These are phyloP conservation scores for Rhopalosiphum padi DNA, from an alignment of 1,140 invertebrate genomes.

Conservation along the genomic window DNA sequence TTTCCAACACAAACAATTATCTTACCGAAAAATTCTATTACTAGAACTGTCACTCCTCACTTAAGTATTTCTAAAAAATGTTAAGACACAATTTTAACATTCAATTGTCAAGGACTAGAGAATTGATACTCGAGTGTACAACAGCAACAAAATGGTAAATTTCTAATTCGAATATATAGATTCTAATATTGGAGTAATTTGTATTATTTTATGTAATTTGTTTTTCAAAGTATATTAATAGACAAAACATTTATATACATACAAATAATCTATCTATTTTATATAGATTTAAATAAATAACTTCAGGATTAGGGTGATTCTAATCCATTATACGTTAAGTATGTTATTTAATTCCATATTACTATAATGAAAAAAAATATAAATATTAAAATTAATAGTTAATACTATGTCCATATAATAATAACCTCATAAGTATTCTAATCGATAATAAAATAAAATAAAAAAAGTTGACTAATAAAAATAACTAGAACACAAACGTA, in stretches of 20 bases:
- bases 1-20: neutral
- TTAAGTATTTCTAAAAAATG: no score
- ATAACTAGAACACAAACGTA: neutral
- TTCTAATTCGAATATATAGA: no score
- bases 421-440: neutral
- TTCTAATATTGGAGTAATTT: no score
- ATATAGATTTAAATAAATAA: neutral
- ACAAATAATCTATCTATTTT: neutral
- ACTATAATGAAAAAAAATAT: neutral
- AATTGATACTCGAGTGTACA: no score
- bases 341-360: neutral
- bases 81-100: no score
- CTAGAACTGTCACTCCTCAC: no score
- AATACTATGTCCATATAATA: neutral
- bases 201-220: neutral
- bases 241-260: neutral
- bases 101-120: no score
- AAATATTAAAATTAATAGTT: neutral
- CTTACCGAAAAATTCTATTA: no score
- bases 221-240: neutral
- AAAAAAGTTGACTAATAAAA: neutral
- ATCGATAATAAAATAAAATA: neutral
- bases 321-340: neutral
- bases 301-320: neutral
- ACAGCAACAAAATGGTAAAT: no score